phyloP scores from a whole-genome alignment of 2,888 invertebrate species.

The Trichacis sp. region DNA sequence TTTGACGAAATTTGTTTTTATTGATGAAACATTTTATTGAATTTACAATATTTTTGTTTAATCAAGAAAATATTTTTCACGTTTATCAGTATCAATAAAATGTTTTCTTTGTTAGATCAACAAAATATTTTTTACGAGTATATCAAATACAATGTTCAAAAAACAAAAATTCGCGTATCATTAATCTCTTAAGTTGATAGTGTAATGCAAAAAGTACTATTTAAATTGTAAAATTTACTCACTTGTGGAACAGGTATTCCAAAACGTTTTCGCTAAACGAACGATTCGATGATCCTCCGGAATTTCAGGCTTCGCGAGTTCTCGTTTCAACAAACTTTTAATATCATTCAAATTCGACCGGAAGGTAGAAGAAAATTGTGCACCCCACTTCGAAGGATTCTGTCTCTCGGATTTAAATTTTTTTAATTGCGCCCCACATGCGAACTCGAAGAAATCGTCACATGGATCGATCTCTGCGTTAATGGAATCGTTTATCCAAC shows the following conservation, averaged over 20 bases:
- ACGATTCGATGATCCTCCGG: slow-evolving; percentile 35
- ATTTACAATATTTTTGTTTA: no score
- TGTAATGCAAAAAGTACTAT: no score
- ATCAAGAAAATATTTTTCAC: no score
- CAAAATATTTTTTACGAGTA: no score
- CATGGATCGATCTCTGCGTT: slow-evolving; percentile 38
- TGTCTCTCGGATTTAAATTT: slow-evolving; percentile 23
- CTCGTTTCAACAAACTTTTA: slow-evolving; percentile 22
- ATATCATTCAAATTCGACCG: slow-evolving; percentile 28
- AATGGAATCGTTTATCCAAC: slow-evolving; percentile 33
- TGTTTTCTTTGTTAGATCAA: no score
- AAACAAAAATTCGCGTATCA: no score
- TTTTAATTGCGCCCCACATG: slow-evolving; percentile 39
- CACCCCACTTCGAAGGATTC: background rate
- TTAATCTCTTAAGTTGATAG: no score
- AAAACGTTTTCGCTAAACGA: slow-evolving; percentile 41
- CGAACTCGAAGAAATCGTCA: slow-evolving; percentile 42
- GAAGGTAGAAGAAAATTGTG: slow-evolving; percentile 17
- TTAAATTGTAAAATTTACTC: slow-evolving; percentile 23
- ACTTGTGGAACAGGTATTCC: slow-evolving; percentile 45
- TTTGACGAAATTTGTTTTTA: no score
- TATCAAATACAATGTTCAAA: no score
- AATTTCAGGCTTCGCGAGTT: slow-evolving; percentile 26
- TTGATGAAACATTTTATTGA: no score
- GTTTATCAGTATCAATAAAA: no score